A percentile compares a stretch with the other conserved stretches of the same genome.
Conservation (phyloP, 2,797 vertebrate species). For the Eulemur rubriventer region DNA sequence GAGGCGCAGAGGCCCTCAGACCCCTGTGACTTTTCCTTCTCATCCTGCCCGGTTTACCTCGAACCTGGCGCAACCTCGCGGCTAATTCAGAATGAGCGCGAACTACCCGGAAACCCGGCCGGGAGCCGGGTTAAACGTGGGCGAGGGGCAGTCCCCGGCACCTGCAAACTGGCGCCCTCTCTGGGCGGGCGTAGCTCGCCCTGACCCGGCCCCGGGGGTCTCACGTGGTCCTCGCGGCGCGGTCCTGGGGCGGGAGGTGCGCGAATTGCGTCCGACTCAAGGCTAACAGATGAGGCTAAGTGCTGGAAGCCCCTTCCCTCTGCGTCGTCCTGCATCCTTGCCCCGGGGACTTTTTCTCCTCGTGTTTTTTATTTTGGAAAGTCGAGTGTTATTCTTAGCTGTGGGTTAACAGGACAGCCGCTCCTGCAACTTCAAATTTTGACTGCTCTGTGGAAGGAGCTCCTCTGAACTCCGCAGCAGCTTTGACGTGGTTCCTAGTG, state of each 20-base stretch:
- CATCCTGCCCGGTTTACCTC: neutral
- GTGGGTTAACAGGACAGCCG: neutral
- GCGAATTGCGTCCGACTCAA: too few species aligned
- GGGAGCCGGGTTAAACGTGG: neutral
- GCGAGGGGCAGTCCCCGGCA: neutral
- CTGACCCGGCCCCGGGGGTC: neutral
- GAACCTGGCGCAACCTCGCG: neutral
- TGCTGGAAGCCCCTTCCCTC: neutral
- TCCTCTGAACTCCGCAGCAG: neutral
- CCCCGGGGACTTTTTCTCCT: neutral
- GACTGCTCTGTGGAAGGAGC: neutral
- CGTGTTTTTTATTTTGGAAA: neutral
- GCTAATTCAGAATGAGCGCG: neutral
- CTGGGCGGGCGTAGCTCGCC: neutral
- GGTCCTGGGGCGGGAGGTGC: neutral
- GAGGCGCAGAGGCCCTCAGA: neutral
- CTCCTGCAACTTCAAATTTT: constrained; percentile 40
- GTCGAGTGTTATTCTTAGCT: constrained; percentile 16
- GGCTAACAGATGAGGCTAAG: neutral
- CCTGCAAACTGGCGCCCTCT: neutral
- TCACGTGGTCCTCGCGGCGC: too few species aligned
- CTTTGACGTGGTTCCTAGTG: neutral
- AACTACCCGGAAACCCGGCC: neutral
- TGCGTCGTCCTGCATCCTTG: neutral
- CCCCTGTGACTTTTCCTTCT: neutral